These are phyloP conservation scores for Coremacera marginata DNA, from an alignment of 2,888 invertebrate genomes.

Conservation along the genomic window DNA sequence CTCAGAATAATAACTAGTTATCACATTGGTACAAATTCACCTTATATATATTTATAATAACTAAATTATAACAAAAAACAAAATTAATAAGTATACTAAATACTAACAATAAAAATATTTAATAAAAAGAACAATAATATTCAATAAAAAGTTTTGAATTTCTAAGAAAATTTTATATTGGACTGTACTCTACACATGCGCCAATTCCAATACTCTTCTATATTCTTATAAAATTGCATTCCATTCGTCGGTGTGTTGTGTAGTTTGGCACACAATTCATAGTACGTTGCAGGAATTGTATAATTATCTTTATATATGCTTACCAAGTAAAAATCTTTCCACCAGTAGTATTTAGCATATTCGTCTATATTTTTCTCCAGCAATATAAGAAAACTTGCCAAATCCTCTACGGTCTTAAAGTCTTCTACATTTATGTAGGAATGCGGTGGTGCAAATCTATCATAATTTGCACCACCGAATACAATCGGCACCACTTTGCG, in stretches of 20 bases:
- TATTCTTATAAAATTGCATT: background rate
- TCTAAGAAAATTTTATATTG: background rate
- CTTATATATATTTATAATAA: no score
- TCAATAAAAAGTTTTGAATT: background rate
- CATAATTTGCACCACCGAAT: slow-evolving; percentile 75
- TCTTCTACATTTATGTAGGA: slow-evolving; percentile 75
- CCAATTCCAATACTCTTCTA: background rate
- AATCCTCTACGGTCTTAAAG: slow-evolving; percentile 71
- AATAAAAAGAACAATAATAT: no score
- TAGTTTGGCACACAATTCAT: background rate
- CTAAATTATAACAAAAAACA: no score
- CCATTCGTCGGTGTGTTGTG: background rate
- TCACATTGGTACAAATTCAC: no score
- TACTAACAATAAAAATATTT: no score
- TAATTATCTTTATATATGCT: background rate
- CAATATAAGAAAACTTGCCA: slow-evolving; percentile 71
- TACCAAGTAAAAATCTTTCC: slow-evolving; percentile 72
- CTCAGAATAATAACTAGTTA: no score
- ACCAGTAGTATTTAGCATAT: slow-evolving; percentile 74
- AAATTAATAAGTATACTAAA: no score
- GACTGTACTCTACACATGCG: background rate
- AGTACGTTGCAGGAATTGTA: background rate
- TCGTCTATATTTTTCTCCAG: slow-evolving; percentile 67
- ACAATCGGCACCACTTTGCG: slow-evolving; percentile 72
- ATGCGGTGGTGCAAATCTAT: slow-evolving; percentile 71